Evolutionary conservation across 2,113 vertebrate genomes (phyloP).

Genomic region (Excalfactoria chinensis): DNA sequence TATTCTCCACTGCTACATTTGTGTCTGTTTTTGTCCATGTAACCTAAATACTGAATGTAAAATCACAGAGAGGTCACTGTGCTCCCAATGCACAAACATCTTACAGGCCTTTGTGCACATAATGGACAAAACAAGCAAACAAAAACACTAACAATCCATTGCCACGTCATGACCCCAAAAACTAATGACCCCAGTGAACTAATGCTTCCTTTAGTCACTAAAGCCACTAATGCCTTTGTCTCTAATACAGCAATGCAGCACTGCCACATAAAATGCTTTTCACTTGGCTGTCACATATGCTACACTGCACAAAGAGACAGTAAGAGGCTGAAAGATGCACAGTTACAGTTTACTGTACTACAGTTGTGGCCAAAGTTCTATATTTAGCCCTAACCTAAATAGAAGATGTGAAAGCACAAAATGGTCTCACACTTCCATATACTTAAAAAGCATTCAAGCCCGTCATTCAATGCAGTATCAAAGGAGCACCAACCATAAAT

Average conservation of each 20-base stretch:
- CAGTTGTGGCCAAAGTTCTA: not conserved
- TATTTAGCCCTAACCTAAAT: slow-evolving; percentile 45
- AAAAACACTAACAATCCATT: not conserved
- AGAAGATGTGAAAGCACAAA: not conserved
- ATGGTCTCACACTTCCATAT: rapidly evolving
- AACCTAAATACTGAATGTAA: slow-evolving; percentile 42
- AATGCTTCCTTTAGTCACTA: not conserved
- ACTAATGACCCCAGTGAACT: not conserved
- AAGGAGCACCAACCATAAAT: not conserved
- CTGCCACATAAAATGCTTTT: not conserved
- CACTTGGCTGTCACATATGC: not conserved
- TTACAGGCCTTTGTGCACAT: not conserved
- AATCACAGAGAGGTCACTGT: not conserved
- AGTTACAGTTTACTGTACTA: not conserved
- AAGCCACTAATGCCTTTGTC: not conserved
- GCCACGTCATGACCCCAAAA: not conserved
- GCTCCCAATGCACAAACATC: not conserved
- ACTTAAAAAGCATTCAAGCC: not conserved
- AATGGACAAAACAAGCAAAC: not conserved
- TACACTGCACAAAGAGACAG: slow-evolving; percentile 5
- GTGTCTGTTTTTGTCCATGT: slow-evolving; percentile 25
- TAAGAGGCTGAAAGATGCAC: not conserved
- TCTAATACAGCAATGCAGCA: not conserved
- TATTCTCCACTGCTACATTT: not conserved
- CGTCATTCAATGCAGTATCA: not conserved